Conservation (phyloP, 2,113 vertebrate genomes). For the Cisticola juncidis region DNA sequence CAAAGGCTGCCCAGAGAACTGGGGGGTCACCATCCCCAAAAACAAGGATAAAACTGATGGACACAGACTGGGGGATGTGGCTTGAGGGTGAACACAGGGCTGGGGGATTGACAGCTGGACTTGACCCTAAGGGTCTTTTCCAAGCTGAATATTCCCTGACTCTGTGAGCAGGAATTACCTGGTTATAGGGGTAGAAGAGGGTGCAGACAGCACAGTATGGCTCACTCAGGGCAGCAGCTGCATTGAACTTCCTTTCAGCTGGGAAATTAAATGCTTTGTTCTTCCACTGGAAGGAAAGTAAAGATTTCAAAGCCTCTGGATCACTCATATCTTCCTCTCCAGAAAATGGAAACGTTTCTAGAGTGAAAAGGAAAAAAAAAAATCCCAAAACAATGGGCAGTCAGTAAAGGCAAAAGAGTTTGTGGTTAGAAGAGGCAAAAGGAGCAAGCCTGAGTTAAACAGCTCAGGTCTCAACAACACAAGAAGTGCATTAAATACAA, state of each 20-base stretch:
- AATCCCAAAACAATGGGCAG: neutral
- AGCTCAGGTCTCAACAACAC: neutral
- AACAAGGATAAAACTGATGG: accelerated
- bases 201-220: conserved; percentile 92
- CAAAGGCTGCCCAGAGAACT: neutral
- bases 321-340: conserved; percentile 79
- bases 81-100: neutral
- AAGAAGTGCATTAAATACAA: neutral
- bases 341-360: conserved; percentile 78
- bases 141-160: neutral
- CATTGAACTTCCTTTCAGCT: conserved; percentile 90
- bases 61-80: neutral
- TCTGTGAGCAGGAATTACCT: conserved; percentile 62
- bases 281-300: conserved; percentile 87
- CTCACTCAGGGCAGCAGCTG: conserved; percentile 81
- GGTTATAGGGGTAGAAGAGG: conserved; percentile 87
- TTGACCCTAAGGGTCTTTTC: neutral
- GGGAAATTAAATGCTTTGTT: conserved; percentile 83
- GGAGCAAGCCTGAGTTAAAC: neutral
- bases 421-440: neutral
- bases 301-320: conserved; percentile 80
- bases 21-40: neutral
- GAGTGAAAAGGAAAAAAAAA: neutral
- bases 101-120: neutral
- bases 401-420: neutral